A percentile compares a stretch with the other conserved stretches of the same genome.
Evolutionary conservation across 2,888 invertebrate species (phyloP).

Genomic region (Teleogryllus oceanicus): DNA sequence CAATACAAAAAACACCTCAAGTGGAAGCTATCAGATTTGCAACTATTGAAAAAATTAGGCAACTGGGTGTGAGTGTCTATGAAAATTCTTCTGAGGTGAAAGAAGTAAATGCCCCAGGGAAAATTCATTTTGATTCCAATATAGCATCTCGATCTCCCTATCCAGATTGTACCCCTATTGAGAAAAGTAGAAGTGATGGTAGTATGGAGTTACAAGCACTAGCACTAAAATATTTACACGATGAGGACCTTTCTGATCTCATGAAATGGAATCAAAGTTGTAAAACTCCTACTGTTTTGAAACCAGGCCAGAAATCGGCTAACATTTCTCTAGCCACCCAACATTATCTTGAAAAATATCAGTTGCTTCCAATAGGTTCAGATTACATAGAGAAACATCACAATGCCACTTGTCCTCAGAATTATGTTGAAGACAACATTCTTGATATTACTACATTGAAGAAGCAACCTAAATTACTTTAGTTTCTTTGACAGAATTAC

Average conservation of each 20-base stretch:
- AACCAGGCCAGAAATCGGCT: not conserved
- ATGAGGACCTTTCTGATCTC: not conserved
- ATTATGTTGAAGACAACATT: not conserved
- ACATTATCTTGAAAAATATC: constrained; percentile 6
- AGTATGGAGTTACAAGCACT: not conserved
- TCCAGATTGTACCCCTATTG: not conserved
- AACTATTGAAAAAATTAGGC: constrained; percentile 1
- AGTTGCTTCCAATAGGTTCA: not conserved
- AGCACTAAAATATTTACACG: not conserved
- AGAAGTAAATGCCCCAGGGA: not conserved
- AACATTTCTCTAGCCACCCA: not conserved
- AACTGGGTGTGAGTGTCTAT: not conserved
- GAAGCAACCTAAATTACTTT: constrained; percentile 5
- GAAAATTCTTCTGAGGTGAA: not conserved
- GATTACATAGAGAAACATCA: not conserved
- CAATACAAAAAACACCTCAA: not conserved
- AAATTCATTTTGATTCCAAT: constrained; percentile 5
- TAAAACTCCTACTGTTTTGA: not conserved
- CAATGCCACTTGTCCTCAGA: not conserved
- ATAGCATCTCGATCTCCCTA: not conserved
- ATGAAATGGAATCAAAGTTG: not conserved
- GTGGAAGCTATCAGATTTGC: not conserved
- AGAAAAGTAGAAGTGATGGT: not conserved
- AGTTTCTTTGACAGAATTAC: no score
- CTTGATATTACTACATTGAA: constrained; percentile 10